Evolutionary conservation across 2,797 vertebrate species (phyloP).

Genomic region (Mormyrus proboscirostris): DNA sequence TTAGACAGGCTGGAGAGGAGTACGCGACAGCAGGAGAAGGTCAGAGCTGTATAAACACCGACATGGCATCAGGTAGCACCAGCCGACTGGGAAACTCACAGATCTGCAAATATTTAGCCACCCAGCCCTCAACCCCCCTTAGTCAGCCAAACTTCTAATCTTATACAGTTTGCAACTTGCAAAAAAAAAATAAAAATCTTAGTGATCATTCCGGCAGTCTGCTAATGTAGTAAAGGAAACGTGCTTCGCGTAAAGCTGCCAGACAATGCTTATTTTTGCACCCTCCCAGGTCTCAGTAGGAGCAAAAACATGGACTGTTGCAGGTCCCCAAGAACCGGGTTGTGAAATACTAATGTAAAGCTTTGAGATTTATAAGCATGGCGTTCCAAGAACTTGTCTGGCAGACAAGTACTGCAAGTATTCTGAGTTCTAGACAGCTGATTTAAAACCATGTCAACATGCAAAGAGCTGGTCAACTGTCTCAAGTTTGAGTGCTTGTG

Average conservation of each 20-base stretch:
- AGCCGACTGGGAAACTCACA: background rate
- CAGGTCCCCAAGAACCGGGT: background rate
- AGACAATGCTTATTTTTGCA: background rate
- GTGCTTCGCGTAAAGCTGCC: background rate
- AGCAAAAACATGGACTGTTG: background rate
- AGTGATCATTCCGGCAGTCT: background rate
- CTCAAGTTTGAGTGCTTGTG: background rate
- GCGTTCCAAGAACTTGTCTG: background rate
- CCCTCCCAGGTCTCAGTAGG: background rate
- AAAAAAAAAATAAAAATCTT: background rate
- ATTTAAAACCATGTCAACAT: background rate
- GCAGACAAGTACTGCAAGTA: background rate
- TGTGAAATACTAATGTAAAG: background rate
- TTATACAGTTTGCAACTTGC: background rate
- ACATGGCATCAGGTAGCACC: background rate
- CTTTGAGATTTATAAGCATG: background rate
- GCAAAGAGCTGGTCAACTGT: background rate
- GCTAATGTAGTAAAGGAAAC: background rate
- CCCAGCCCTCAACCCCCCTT: background rate
- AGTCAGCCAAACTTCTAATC: background rate
- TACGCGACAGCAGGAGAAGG: constrained; percentile 23
- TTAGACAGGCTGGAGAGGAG: constrained; percentile 1
- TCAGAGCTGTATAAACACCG: constrained; percentile 33
- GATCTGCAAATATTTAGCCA: background rate
- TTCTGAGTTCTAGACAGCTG: background rate